Base-by-base conservation (phyloP, 2,888 invertebrate species). In the Helleia helle region DNA sequence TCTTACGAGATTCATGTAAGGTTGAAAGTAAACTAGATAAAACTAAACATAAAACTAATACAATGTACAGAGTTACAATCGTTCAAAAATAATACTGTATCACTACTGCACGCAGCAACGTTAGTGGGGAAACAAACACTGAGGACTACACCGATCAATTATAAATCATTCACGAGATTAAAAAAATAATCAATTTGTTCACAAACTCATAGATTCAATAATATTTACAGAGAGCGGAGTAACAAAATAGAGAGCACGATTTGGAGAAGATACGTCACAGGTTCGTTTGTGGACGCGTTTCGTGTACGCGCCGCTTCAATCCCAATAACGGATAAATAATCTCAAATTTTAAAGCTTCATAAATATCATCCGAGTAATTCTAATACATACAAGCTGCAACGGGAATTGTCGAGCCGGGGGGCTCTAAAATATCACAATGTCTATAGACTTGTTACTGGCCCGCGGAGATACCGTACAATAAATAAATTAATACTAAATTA, bases 361-460 rank as follows among this genome's bases (percentile, higher is more conserved):
- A 67, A 60, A 67, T 65, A 71, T 67, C 65, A 31, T 30, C 30
- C 30, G 12, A 34, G 17, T 17, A 17, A 34, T 34, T 34, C 34
- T 34, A 34, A 46, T 46, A 43, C 48, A 49, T 40, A 38, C 45
- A 57, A 69, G 70, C 67, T 71, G 71, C 68, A 65, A 63, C 54
- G 58, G 56, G 65, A 64, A 64, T 48, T 38, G 40, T 50, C 47
- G 46, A 46, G 17, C 34, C 43, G 25, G 40, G 34, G 22, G 60
- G 61, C 59, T 28, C 39, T 71, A 71, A 68, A 47, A 65, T 77
- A 84, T 83, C 83, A 84, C 83, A 83, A 75, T 73, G 80, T 83
- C 81, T 81, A 71, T 57, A 81, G 81, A 83, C 80, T 67, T 56
- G 71, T 70, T 80, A 80, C 83, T 81, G 83, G 83, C 83, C 83